Evolutionary conservation across 2,113 vertebrate species (phyloP), one percentile per base, ranked within the genome.

Genomic region (Cynopterus brachyotis): DNA sequence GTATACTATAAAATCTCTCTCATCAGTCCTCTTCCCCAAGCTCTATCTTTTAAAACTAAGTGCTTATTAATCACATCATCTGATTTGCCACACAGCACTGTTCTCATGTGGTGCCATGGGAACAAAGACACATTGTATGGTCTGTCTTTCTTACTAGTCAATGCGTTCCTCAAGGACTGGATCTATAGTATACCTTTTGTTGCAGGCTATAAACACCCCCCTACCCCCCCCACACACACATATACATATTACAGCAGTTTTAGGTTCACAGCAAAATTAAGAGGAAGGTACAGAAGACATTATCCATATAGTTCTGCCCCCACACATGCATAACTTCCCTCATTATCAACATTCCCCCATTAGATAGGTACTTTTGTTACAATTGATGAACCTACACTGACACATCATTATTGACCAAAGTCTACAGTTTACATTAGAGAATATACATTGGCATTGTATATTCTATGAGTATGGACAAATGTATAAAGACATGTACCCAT

Each of bases 41-140:
- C 26, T 80, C 47, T 57, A 2, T 50, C 30, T 45, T 81, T 26
- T 26, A 32, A 67, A 55, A 57, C n/a, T 72, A 59, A n/a, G 53
- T 95, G 9, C 50, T 84, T 40, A 19, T 6, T 19, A 84, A 57
- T n/a, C 57, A 32, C 3, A 17, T 26, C 50, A 32, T 16, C 13
- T 32, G 47, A 81, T 3, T 32, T 12, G 1, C 24, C 30, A 79
- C 35, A 60, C 26, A 11, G 30, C 28, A 72, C 9, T 0, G 12
- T 11, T 6, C 16, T 6, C 57, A 9, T 0, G 3, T 85, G 24
- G 10, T 26, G 15, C 7, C 15, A 11, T 6, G n/a, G 32, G 30
- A 86, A 28, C 55, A 42, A 19, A 59, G 32, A 66, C 37, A 55
- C 55, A 45, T 37, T 12, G 2, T 66, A 19, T 9, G 13, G 8